Evolutionary conservation across 2,888 invertebrate species (phyloP).

Genomic region (Aporophyla nigra): DNA sequence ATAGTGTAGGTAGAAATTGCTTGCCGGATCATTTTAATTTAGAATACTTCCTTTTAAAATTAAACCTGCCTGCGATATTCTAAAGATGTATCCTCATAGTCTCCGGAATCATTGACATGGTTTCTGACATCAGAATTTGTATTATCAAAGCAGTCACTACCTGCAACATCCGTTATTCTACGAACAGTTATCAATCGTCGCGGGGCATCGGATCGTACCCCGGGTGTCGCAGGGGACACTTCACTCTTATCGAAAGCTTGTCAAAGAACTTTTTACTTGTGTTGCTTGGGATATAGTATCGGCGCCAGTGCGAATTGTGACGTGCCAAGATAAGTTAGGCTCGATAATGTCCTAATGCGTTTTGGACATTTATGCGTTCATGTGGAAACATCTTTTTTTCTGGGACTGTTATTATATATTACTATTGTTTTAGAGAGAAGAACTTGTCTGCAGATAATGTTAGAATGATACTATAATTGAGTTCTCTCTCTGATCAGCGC

Average conservation of each 20-base stretch:
- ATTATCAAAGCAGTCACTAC: conserved; percentile 11
- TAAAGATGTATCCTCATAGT: too few relatives aligned
- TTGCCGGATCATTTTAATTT: too few relatives aligned
- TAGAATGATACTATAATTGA: too few relatives aligned
- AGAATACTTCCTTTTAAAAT: too few relatives aligned
- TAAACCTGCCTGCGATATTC: too few relatives aligned
- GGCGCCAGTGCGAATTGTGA: conserved; percentile 59
- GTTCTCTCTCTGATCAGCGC: too few relatives aligned
- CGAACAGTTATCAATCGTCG: conserved; percentile 29
- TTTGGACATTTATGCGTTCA: conserved; percentile 39
- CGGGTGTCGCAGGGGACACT: conserved; percentile 36
- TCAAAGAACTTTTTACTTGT: conserved; percentile 41
- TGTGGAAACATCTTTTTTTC: conserved; percentile 22
- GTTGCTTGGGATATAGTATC: conserved; percentile 22
- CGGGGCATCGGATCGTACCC: conserved; percentile 8
- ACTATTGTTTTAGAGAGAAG: neutral
- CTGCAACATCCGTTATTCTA: conserved; percentile 47
- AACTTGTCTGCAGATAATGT: neutral
- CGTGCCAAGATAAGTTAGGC: conserved; percentile 32
- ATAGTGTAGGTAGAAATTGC: too few relatives aligned
- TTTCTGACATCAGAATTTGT: neutral
- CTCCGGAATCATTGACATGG: neutral
- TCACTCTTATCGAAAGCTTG: conserved; percentile 46
- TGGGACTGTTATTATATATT: neutral
- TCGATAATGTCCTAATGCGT: conserved; percentile 50